Percentiles rank a stretch among this genome's conserved stretches.
phyloP scores from a whole-genome alignment of 2,888 invertebrate genomes.

The Thereva nobilitata region DNA sequence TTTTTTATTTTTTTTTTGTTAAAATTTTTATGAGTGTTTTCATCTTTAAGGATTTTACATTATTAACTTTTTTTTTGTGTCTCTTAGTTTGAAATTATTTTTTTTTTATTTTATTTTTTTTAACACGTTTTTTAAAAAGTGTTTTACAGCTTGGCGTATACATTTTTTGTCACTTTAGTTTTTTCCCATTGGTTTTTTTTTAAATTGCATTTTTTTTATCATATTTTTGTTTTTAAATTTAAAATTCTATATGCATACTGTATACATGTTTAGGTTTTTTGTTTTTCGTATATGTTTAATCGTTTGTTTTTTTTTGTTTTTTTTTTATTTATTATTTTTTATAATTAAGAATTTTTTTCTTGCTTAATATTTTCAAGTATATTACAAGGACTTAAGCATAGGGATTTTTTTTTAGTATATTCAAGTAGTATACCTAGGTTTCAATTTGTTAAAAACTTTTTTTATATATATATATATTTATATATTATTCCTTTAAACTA shows the following conservation, averaged over 20 bases:
- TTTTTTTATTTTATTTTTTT: slow-evolving; percentile 10
- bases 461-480: slow-evolving; percentile 1
- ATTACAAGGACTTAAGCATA: slow-evolving; percentile 18
- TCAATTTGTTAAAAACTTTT: slow-evolving; percentile 24
- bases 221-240: not conserved
- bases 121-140: slow-evolving; percentile 2
- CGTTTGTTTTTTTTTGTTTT: not conserved
- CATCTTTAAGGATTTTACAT: slow-evolving; percentile 22
- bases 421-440: slow-evolving; percentile 26
- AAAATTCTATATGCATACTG: not conserved
- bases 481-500: too few relatives aligned
- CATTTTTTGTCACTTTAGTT: slow-evolving; percentile 34
- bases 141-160: slow-evolving; percentile 40
- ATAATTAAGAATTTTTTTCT: too few relatives aligned
- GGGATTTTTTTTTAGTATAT: not conserved
- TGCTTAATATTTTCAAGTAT: slow-evolving; percentile 12
- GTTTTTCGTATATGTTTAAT: slow-evolving; percentile 18
- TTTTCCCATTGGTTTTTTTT: slow-evolving; percentile 13
- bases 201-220: slow-evolving; percentile 2
- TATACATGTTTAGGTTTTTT: not conserved
- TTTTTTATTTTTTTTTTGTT: too few relatives aligned
- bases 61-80: slow-evolving; percentile 22
- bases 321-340: too few relatives aligned
- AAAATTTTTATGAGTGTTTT: too few relatives aligned
- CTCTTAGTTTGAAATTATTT: slow-evolving; percentile 24